Percentiles rank a stretch among this genome's conserved stretches.
Evolutionary conservation across 2,888 invertebrate genomes (phyloP).

Genomic region (Trimorus sp.): DNA sequence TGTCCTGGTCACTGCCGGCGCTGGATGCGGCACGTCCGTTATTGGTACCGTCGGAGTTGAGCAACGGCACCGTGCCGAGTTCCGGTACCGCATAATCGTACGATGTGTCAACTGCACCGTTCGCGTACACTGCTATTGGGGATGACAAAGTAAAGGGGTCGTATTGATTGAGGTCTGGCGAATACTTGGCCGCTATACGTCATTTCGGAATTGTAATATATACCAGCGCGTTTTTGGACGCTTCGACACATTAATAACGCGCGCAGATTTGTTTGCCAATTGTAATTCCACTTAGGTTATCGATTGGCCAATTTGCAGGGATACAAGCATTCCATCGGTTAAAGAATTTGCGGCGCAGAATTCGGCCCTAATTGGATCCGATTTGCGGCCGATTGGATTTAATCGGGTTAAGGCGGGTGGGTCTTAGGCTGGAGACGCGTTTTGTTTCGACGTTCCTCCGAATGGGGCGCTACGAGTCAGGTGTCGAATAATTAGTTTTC

Average conservation of each 20-base stretch:
- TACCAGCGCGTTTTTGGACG: conserved; percentile 27
- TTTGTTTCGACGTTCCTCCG: no score
- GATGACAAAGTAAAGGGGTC: conserved; percentile 67
- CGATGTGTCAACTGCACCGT: conserved; percentile 83
- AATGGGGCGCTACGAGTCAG: no score
- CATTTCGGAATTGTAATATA: conserved; percentile 54
- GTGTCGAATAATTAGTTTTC: no score
- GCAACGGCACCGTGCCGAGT: conserved; percentile 86
- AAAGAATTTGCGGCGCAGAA: no score
- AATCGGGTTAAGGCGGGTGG: no score
- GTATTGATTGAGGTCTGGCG: conserved; percentile 77
- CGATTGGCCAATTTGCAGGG: conserved; percentile 33
- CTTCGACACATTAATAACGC: conserved; percentile 38
- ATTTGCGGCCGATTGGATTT: no score
- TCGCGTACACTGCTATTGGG: conserved; percentile 78
- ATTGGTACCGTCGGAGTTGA: conserved; percentile 83
- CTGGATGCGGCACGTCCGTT: conserved; percentile 75
- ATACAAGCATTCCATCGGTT: not conserved
- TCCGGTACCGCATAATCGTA: conserved; percentile 92
- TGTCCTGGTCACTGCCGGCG: conserved; percentile 82
- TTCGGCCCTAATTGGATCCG: no score
- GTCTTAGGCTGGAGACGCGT: no score
- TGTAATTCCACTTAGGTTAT: conserved; percentile 34
- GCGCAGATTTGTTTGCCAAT: conserved; percentile 21
- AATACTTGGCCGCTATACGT: conserved; percentile 70